phyloP scores from a whole-genome alignment of 2,797 vertebrate genomes.

The Saxicola maurus region DNA sequence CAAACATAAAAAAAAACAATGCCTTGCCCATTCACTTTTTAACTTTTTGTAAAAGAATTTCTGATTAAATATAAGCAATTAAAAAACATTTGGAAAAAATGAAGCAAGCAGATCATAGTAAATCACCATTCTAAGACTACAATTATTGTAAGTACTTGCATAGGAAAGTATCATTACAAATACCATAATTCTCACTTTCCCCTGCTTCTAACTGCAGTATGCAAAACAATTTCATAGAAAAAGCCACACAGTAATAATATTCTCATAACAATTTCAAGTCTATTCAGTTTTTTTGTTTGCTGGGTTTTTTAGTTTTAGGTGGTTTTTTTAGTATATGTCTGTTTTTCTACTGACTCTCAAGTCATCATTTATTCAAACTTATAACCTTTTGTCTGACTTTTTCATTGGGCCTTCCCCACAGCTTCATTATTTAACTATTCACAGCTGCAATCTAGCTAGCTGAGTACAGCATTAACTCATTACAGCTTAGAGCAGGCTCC shows the following conservation, averaged over 20 bases:
- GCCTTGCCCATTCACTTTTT: rapidly evolving
- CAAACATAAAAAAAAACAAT: not conserved
- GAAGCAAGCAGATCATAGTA: not conserved
- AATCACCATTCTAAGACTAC: not conserved
- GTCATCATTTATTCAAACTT: not conserved
- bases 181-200: not conserved
- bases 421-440: not conserved
- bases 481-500: not conserved
- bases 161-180: not conserved
- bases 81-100: not conserved
- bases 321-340: not conserved
- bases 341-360: not conserved
- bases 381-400: not conserved
- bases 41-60: not conserved
- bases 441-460: not conserved
- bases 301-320: not conserved
- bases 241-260: not conserved
- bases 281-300: not conserved
- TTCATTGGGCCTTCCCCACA: not conserved
- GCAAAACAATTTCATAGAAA: not conserved
- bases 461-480: not conserved
- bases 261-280: not conserved
- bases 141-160: not conserved
- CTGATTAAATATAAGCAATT: not conserved
- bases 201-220: not conserved